These are phyloP conservation scores for Oenanthe oenanthe DNA, from an alignment of 2,113 vertebrate species.

Conservation along the genomic window DNA sequence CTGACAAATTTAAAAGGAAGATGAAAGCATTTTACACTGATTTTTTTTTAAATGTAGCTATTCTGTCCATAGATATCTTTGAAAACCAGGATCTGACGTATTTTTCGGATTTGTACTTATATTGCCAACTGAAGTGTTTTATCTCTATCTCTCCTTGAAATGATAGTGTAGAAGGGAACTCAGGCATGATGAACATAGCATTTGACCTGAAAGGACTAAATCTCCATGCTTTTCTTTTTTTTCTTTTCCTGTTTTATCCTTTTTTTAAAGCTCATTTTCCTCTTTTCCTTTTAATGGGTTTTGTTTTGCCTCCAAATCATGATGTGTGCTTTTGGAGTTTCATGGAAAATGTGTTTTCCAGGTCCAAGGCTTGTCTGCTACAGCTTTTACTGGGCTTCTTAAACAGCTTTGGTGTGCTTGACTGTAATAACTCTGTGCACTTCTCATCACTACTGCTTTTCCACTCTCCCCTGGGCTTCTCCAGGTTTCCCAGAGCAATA, in stretches of 20 bases:
- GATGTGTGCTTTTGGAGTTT: slow-evolving; percentile 26
- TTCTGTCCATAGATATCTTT: background rate
- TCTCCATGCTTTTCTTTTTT: slow-evolving; percentile 77
- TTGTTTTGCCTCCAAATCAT: slow-evolving; percentile 29
- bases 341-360: slow-evolving; percentile 43
- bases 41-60: background rate
- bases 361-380: background rate
- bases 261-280: slow-evolving; percentile 56
- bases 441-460: slow-evolving; percentile 66
- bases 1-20: background rate
- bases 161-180: background rate
- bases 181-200: background rate
- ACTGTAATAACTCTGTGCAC: slow-evolving; percentile 11
- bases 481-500: background rate
- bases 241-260: background rate
- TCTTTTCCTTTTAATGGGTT: slow-evolving; percentile 18
- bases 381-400: slow-evolving; percentile 30
- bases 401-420: slow-evolving; percentile 21
- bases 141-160: background rate
- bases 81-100: background rate
- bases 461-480: slow-evolving; percentile 64
- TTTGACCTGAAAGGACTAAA: background rate
- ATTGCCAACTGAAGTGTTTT: background rate
- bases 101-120: background rate
- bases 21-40: background rate